Evolutionary conservation across 1,140 invertebrate genomes (phyloP), one percentile per base, ranked within the genome.

Genomic region (Drosophila navojoa): DNA sequence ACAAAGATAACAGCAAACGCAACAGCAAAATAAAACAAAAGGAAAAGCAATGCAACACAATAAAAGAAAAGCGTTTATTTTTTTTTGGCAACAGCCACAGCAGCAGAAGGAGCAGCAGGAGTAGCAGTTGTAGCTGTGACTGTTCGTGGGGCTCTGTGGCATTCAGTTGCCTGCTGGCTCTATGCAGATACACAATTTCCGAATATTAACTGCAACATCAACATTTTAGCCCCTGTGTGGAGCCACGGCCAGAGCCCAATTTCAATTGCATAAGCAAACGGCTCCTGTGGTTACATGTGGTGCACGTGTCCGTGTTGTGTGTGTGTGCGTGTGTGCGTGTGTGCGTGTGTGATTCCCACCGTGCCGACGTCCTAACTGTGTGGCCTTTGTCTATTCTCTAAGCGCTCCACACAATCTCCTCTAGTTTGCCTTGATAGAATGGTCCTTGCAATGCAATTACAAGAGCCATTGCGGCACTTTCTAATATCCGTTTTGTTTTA

Each of bases 21-120:
- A 63, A 49, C 60, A 78, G 62, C 63, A 79, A 79, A 50, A 66
- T 53, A 59, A 76, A 63, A 62, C 49, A 72, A 79, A 81, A 57
- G 69, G 19, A 19, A 55, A 71, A 52, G 62, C 58, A 73, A 61
- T 69, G 63, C 71, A 73, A 61, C 57, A 68, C 49, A 73, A 61
- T 47, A 68, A 68, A 72, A 47, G 55, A 60, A 54, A 68, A 68
- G 47, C 53, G 38, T 15, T 58, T 35, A 10, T 35, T 35, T 35
- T 35, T 35, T 7, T 35, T 35, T 35, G 32, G 47, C 29, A 19
- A 3, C 29, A 32, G 7, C 13, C 13, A 58, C 64, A 67, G 27
- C 32, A 40, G 11, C 40, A 40, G 29, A 35, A 29, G 27, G 4
- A 6, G 27, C 42, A 44, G 4, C 13, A 44, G n/a, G 5, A n/a